Evolutionary conservation across 2,113 vertebrate genomes (phyloP), one percentile per base, ranked within the genome.

Genomic region (Trinectes maculatus): DNA sequence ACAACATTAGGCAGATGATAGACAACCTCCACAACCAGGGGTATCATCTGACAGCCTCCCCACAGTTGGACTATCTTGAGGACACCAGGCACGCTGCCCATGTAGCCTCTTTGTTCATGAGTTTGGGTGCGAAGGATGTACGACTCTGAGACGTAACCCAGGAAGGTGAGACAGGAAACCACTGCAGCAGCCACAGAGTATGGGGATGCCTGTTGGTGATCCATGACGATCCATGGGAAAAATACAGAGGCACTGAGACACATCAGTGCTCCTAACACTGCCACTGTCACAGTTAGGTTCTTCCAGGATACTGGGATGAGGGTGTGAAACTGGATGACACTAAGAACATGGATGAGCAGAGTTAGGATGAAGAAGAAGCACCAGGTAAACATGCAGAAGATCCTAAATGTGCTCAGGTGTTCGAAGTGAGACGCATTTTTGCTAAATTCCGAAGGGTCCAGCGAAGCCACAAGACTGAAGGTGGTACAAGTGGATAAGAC

Each of bases 291-390:
- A 0, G 84, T 91, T 49, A 94, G 76, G 85, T 93, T 93, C 82
- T 93, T 93, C 93, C 93, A 94, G 63, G 93, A 93, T 19, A 93
- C 11, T 3, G 91, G 90, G 46, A 93, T 58, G 47, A 93, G 87
- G 79, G 80, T 93, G 85, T 93, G 91, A 28, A 93, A 90, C 77
- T 93, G 92, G 53, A 92, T 83, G 77, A 89, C 60, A 74, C 85
- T 89, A 58, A 93, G 73, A 24, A 88, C 51, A 57, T 92, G 83
- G 70, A 93, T 86, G 13, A 93, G 71, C 59, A 92, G 79, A 4
- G 90, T 91, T 0, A 91, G 46, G 48, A 44, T 62, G 76, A 94
- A 93, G 81, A 92, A 93, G 71, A 91, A 84, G 74, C 92, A 91
- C 93, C 93, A 94, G 74, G 70, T 85, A 33, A 87, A 87, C 90